Percentiles rank a stretch among this genome's conserved stretches.
Evolutionary conservation across 2,797 vertebrate species (phyloP).

Genomic region (Hoplostethus mediterraneus): DNA sequence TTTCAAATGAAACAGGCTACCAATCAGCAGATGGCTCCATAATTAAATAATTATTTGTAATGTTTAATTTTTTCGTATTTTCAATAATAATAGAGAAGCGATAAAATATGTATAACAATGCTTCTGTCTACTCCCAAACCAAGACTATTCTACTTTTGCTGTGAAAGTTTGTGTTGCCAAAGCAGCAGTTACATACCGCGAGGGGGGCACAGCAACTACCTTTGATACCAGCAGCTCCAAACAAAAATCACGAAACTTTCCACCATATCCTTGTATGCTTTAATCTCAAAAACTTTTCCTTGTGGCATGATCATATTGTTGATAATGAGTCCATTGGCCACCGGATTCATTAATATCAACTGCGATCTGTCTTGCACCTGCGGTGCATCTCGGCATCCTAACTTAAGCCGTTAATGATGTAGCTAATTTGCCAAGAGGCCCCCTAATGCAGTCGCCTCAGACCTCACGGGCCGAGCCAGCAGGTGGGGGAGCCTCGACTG

Average conservation of each 20-base stretch:
- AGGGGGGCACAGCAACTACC: not conserved
- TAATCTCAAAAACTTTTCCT: conserved; percentile 16
- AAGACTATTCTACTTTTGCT: not conserved
- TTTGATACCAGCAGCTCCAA: not conserved
- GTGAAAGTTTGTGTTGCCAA: no score
- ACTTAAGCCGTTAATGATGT: conserved; percentile 61
- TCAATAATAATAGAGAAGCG: not conserved
- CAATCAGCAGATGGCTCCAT: conserved; percentile 1
- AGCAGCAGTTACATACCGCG: no score
- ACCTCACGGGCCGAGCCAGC: conserved; percentile 61
- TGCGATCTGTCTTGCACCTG: conserved; percentile 49
- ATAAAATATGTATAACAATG: not conserved
- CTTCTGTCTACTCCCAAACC: not conserved
- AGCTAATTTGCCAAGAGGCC: conserved; percentile 66
- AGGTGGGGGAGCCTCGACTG: conserved; percentile 66
- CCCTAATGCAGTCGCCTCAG: conserved; percentile 55
- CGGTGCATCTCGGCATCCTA: conserved; percentile 33
- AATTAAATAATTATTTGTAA: not conserved
- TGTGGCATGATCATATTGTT: conserved; percentile 9
- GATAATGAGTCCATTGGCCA: conserved; percentile 24
- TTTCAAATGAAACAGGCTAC: conserved; percentile 7
- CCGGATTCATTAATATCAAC: conserved; percentile 45
- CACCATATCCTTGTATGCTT: not conserved
- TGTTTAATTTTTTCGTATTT: not conserved
- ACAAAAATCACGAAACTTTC: not conserved